Evolutionary conservation across 2,888 invertebrate species (phyloP), one percentile per base, ranked within the genome.

Genomic region (Lutraria lutraria): DNA sequence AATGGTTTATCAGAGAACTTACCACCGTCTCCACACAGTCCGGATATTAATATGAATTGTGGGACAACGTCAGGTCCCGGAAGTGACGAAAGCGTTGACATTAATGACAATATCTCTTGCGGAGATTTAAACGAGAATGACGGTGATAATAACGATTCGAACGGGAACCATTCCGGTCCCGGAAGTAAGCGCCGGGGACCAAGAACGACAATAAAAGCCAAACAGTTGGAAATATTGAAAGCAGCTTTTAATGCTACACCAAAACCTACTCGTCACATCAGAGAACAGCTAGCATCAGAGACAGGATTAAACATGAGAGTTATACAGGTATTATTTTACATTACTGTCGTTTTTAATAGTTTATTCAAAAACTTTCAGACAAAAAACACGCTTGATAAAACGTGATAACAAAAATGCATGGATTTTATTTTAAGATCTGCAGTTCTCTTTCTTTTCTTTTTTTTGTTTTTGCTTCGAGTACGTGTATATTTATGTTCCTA

Each of bases 271-370:
- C 97, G 99, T 96, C 99, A 99, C 97, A 99, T 99, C 97, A 98
- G 99, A 96, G 99, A 99, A 97, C 99, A 99, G 97, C 97, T 99
- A 95, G 99, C 99, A 94, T 99, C 99, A 97, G 99, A 99, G 97
- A 99, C 99, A 54, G 99, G 99, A 25, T 97, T 99, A 92, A 99
- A 99, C 85, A 99, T 99, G 99, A 98, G 99, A 97, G 99, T 99
- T 95, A 99, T 99, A 97, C 99, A 99, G 98, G 99, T 99, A 97
- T 97, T 97, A 52, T 29, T 3, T 0, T 6, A 34, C 25, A 54
- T 54, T 43, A 68, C 15, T 43, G 12, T 8, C 21, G 0, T 68
- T 1, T 68, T n/a, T 8, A 43, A 43, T 43, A 43, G 43, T 43
- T 43, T 43, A 43, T 43, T 43, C 43, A 43, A 4, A 43, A 43